Evolutionary conservation across 1,140 invertebrate genomes (phyloP), one percentile per base, ranked within the genome.

Genomic region (Ditylenchus dipsaci): DNA sequence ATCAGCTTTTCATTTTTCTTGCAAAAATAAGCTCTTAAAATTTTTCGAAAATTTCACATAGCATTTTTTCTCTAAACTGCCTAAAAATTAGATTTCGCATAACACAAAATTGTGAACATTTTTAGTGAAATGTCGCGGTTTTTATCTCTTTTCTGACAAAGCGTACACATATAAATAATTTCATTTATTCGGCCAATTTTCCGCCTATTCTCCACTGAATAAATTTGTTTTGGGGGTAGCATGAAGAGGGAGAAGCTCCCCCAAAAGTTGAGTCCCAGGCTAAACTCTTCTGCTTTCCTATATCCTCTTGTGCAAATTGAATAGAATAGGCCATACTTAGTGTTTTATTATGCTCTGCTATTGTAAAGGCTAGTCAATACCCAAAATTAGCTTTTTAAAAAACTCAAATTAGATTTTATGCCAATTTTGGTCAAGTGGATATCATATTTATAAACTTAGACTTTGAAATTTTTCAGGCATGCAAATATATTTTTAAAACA

Each of bases 111-210:
- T 38, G 33, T 38, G 33, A 38, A 38, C 33, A 38, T 38, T 38
- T 38, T 38, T 38, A 38, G 33, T 38, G 3, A 5, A 38, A 38
- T 38, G 33, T 38, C 33, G 33, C 33, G 11, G 3, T 38, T 38
- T 38, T 38, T 38, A 38, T 38, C 33, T 38, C 33, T 53, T 53
- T 17, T 53, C 15, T 26, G 49, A 19, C 49, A 53, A 53, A 21
- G 49, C 49, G 3, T 5, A 8, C 23, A 53, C 49, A 53, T 53
- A 53, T 53, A 53, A 53, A 53, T 53, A 53, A 53, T 53, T 53
- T 53, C n/a, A 53, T 53, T 53, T 53, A 53, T 53, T 53, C 49
- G 49, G 49, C 49, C 49, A 53, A 53, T 53, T 53, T 53, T 26
- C n/a, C 8, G 1, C 49, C 49, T 21, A 21, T 53, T 26, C 23